Base-by-base conservation (phyloP, 2,797 vertebrate genomes). In the Hydrolagus colliei region DNA sequence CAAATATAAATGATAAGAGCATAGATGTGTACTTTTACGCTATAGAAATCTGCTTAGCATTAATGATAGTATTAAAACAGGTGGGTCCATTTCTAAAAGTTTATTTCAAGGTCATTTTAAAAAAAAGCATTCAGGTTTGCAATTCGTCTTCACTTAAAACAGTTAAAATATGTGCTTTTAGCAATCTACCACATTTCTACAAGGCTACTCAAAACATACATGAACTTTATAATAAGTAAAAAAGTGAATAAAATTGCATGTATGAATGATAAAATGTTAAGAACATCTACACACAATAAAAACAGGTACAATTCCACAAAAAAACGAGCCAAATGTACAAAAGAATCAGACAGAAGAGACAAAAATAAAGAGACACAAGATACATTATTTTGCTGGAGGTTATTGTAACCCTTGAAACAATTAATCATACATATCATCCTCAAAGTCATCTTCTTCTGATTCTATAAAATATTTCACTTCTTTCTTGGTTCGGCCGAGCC, bases 41-140 rank as follows among this genome's bases (percentile, higher is more conserved):
- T 52, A 52, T 52, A 52, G 3, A 52, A 52, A 87, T 92, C 87
- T 86, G 86, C 92, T 73, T 67, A 86, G 72, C 14, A 76, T 85
- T 86, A 13, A 73, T 75, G 65, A 87, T 86, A 65, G 89, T 86
- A 88, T 35, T 18, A 18, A 52, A 16, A 71, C 88, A 89, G 88
- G 87, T 52, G 90, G 77, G 88, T 92, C 92, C 89, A 93, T 93
- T 96, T 96, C 95, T 96, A 95, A 95, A 95, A 93, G 94, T 97
- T 99, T 98, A 95, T 92, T 94, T 94, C 95, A 97, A 97, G 93
- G 96, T 98, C 95, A 96, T 97, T 95, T 98, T 93, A 97, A 98
- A 98, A 86, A 98, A 98, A 93, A 20, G 65, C 79, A 84, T 84
- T 84, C 93, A 93, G 95, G 94, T 94, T 92, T 96, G 96, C 95